Evolutionary conservation across 2,888 invertebrate species (phyloP), one percentile per base, ranked within the genome.

Genomic region (Celastrina argiolus): DNA sequence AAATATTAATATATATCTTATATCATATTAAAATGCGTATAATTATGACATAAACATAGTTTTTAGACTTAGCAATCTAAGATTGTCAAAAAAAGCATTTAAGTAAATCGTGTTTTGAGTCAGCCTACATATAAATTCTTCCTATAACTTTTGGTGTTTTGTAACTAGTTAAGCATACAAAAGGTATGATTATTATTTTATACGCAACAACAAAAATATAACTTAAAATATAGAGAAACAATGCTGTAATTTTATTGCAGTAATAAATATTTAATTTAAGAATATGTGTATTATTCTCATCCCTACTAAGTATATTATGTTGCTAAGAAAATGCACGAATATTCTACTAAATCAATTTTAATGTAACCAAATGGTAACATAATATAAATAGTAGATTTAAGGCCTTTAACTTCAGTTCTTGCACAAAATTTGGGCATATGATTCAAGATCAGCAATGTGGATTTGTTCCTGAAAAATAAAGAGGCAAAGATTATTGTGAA

Each of bases 361-460:
- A 45, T 2, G 18, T 45, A 45, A 45, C 18, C 7, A 18, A 10
- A 18, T 22, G 18, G 12, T 12, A 22, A 51, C 22, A 51, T 36
- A 36, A 3, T 10, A 10, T 18, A 45, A 22, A 18, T 8, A 22
- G 22, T 18, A 45, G 18, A 18, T 22, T 51, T 45, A 73, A 65
- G 77, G 77, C 66, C 71, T 68, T 34, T 1, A 31, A 34, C 16
- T 58, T 58, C 10, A 59, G 22, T 26, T 51, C 22, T 61, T 36
- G 75, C 80, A 86, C 67, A 87, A 71, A 36, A 81, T 81, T 68
- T 91, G 84, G 71, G 94, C 92, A 82, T 95, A 94, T 45, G 82
- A 77, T 68, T 92, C 91, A 71, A 95, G 84, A 78, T 94, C 93
- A 22, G 93, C 91, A 14, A 95, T 87, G 78, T 95, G 95, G 28